A percentile compares a stretch with the other conserved stretches of the same genome.
Evolutionary conservation across 2,113 vertebrate genomes (phyloP).

Genomic region (Phyllostomus discolor): DNA sequence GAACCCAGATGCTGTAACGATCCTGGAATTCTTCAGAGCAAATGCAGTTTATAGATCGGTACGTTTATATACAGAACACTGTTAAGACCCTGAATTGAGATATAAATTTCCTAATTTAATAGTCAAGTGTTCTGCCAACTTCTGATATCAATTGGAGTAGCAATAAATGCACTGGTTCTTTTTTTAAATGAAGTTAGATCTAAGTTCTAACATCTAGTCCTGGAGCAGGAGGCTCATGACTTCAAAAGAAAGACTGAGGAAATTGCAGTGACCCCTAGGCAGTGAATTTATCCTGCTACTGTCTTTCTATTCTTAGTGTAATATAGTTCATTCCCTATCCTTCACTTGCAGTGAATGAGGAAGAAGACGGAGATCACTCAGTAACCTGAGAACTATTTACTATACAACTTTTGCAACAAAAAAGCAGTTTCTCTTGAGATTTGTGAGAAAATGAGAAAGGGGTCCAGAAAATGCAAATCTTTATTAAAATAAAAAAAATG

Average conservation of each 20-base stretch:
- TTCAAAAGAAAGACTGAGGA: neutral
- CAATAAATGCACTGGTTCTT: neutral
- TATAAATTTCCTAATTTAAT: neutral
- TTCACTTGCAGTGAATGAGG: neutral
- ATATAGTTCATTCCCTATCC: neutral
- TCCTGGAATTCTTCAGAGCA: neutral
- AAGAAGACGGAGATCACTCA: conserved; percentile 9
- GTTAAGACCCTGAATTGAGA: neutral
- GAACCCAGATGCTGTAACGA: neutral
- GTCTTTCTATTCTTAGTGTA: neutral
- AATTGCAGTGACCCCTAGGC: neutral
- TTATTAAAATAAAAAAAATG: conserved; percentile 33
- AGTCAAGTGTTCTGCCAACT: neutral
- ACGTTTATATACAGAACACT: neutral
- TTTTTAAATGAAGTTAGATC: neutral
- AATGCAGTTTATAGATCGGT: neutral
- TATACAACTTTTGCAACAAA: neutral
- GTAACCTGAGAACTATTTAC: neutral
- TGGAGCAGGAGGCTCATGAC: neutral
- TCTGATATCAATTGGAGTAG: neutral
- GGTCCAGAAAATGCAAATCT: neutral
- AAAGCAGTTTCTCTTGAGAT: neutral
- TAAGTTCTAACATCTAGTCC: neutral
- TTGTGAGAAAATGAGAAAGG: conserved; percentile 14
- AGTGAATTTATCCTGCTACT: neutral